Percentiles rank a stretch among this genome's conserved stretches.
phyloP scores from a whole-genome alignment of 2,113 vertebrate genomes.

The Dasyprocta punctata region DNA sequence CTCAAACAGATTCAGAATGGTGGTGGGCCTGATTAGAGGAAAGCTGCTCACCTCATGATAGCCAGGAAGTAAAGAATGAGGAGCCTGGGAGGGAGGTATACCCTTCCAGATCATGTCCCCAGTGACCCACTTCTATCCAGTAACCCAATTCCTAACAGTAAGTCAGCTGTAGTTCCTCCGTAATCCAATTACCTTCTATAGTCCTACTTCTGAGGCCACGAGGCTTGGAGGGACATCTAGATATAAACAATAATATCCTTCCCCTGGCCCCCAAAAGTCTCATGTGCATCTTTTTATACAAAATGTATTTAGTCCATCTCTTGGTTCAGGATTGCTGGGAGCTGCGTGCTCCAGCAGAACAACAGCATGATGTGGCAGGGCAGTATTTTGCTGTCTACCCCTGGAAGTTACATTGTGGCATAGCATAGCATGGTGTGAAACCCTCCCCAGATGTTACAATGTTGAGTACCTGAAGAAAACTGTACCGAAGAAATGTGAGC shows the following conservation, averaged over 20 bases:
- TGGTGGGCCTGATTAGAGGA: background rate
- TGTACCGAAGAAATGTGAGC: background rate
- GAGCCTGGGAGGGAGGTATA: background rate
- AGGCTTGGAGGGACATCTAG: background rate
- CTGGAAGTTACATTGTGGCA: background rate
- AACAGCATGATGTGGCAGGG: background rate
- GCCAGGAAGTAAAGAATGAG: background rate
- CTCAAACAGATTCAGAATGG: background rate
- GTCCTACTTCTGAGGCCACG: background rate
- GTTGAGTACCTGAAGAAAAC: background rate
- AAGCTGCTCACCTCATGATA: background rate
- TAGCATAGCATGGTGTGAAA: background rate
- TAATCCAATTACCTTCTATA: background rate
- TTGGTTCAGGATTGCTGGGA: background rate
- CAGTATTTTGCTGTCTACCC: background rate
- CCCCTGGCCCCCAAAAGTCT: background rate
- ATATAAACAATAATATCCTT: background rate
- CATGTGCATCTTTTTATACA: background rate
- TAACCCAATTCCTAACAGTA: background rate
- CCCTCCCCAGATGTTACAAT: background rate
- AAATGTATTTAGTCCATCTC: background rate
- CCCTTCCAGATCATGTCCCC: background rate
- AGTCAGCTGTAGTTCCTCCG: background rate
- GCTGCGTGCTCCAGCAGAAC: background rate
- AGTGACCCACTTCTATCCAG: background rate